A percentile compares a stretch with the other conserved stretches of the same genome.
These are phyloP conservation scores for Microplitis mediator DNA, from an alignment of 1,140 invertebrate species.

Conservation along the genomic window DNA sequence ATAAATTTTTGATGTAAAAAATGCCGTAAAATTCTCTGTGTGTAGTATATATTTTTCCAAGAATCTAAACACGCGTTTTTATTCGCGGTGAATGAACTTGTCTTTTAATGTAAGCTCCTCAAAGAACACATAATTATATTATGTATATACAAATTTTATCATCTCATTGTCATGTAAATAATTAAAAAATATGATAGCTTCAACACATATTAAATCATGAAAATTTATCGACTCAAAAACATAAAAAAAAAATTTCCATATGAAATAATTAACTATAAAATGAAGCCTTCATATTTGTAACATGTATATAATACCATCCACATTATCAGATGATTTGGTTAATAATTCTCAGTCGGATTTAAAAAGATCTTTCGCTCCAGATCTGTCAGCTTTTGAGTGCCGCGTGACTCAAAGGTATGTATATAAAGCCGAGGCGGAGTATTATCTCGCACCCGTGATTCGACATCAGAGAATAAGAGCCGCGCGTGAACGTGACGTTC, in stretches of 20 bases:
- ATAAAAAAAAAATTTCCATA: constrained; percentile 11
- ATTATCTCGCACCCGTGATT: constrained; percentile 33
- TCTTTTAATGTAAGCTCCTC: no score
- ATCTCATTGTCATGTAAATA: not conserved
- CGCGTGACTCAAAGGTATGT: constrained; percentile 10
- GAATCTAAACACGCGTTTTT: no score
- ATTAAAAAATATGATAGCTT: not conserved
- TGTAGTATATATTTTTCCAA: no score
- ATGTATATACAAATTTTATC: not conserved
- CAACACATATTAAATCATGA: not conserved
- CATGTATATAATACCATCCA: not conserved
- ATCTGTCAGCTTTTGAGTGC: constrained; percentile 15
- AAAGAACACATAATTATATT: no score
- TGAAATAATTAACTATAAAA: not conserved
- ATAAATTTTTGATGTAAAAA: no score
- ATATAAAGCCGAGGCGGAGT: not conserved
- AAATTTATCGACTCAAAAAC: no score
- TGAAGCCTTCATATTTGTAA: constrained; percentile 2
- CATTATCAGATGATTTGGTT: no score
- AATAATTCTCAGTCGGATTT: not conserved
- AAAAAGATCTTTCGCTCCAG: constrained; percentile 5
- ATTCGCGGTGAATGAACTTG: no score
- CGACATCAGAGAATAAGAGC: constrained; percentile 9
- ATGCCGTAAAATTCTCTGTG: no score
- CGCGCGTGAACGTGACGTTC: constrained; percentile 20